Evolutionary conservation across 2,797 vertebrate species (phyloP).

Genomic region (Emys orbicularis): DNA sequence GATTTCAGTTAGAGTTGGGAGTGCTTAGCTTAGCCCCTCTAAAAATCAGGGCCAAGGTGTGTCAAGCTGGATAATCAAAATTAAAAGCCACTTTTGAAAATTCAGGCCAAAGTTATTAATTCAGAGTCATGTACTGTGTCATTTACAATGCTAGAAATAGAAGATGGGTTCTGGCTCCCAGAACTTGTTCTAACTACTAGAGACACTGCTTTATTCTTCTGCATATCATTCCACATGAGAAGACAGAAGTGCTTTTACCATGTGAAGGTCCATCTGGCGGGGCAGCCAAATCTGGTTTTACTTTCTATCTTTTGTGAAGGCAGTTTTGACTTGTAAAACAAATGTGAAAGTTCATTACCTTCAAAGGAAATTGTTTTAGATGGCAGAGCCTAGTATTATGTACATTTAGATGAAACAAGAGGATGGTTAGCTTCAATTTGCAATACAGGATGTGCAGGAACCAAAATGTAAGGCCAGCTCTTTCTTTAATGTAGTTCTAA

Average conservation of each 20-base stretch:
- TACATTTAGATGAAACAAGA: not conserved
- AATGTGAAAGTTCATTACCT: conserved; percentile 6
- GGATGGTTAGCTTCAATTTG: not conserved
- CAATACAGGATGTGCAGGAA: not conserved
- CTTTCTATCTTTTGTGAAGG: conserved; percentile 38
- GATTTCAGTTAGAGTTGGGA: not conserved
- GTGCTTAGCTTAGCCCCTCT: not conserved
- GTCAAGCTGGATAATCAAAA: not conserved
- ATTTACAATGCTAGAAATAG: not conserved
- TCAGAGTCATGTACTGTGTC: not conserved
- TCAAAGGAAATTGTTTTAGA: conserved; percentile 17
- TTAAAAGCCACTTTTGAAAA: not conserved
- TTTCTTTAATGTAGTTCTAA: conserved; percentile 5
- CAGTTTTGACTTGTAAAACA: conserved; percentile 49
- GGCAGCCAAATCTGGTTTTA: conserved; percentile 10
- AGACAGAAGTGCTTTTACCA: not conserved
- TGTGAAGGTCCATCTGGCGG: conserved; percentile 8
- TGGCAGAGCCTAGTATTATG: not conserved
- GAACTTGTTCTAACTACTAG: not conserved
- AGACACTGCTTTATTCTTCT: conserved; percentile 7
- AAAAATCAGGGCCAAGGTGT: not conserved
- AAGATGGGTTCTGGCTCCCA: not conserved
- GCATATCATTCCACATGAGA: not conserved
- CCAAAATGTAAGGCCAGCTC: not conserved
- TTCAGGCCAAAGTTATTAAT: not conserved